Evolutionary conservation across 2,888 invertebrate species (phyloP).

Genomic region (Papilio demoleus): DNA sequence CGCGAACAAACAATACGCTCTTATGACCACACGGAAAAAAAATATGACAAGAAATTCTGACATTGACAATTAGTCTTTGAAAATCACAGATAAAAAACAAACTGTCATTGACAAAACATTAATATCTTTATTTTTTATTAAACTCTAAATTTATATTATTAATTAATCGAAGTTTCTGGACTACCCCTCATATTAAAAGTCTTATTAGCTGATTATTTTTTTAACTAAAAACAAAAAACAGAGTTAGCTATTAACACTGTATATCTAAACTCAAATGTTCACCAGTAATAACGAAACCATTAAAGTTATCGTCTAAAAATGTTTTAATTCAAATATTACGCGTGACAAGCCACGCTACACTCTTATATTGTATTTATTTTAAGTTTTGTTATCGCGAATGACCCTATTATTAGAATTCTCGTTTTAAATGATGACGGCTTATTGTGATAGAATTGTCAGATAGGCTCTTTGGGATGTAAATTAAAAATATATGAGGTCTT

Average conservation of each 20-base stretch:
- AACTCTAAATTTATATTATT: too few species aligned
- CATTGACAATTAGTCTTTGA: not conserved
- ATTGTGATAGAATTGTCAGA: not conserved
- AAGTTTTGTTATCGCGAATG: slow-evolving; percentile 6
- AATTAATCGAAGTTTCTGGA: too few species aligned
- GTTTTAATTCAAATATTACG: not conserved
- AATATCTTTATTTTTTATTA: not conserved
- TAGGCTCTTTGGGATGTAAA: not conserved
- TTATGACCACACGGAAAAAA: slow-evolving; percentile 1
- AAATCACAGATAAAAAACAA: not conserved
- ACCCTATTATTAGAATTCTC: slow-evolving; percentile 11
- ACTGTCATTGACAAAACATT: not conserved
- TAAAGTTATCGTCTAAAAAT: not conserved
- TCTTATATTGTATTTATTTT: slow-evolving; percentile 3
- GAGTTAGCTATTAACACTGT: not conserved
- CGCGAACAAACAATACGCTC: slow-evolving; percentile 7
- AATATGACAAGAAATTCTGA: not conserved
- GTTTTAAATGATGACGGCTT: not conserved
- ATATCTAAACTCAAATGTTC: not conserved
- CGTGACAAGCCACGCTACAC: not conserved
- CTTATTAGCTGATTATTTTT: too few species aligned
- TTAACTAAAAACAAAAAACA: not conserved
- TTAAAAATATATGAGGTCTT: too few species aligned
- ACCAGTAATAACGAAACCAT: slow-evolving; percentile 5
- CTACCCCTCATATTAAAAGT: too few species aligned